Percentiles rank a stretch among this genome's conserved stretches.
Evolutionary conservation across 2,113 vertebrate genomes (phyloP).

Genomic region (Piprites chloris): DNA sequence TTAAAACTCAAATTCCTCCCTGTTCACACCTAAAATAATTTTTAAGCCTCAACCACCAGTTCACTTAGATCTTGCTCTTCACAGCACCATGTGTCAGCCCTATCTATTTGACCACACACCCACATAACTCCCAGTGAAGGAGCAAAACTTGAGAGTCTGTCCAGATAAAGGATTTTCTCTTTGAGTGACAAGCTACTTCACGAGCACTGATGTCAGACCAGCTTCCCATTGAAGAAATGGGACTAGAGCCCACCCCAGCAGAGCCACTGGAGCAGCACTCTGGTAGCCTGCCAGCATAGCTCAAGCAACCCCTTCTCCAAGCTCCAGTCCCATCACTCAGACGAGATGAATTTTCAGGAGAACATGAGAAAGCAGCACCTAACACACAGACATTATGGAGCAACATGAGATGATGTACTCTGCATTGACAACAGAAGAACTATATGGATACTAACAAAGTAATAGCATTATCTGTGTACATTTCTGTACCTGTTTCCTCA

Average conservation of each 20-base stretch:
- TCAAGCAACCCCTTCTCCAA: neutral
- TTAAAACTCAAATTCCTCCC: neutral
- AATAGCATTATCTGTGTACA: neutral
- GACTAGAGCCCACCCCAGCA: neutral
- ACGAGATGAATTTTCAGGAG: neutral
- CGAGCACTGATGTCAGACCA: neutral
- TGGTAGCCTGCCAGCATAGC: neutral
- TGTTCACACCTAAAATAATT: neutral
- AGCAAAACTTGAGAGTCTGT: neutral
- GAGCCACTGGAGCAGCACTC: neutral
- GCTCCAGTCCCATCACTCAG: neutral
- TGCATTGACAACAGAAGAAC: neutral
- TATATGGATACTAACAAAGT: neutral
- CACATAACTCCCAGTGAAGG: neutral
- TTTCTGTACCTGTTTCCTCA: neutral
- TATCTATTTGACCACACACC: neutral
- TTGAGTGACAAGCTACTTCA: neutral
- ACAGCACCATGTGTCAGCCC: neutral
- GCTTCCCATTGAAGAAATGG: neutral
- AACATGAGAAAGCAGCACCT: neutral
- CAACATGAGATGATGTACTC: neutral
- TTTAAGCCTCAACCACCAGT: neutral
- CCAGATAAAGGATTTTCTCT: neutral
- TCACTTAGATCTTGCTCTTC: neutral
- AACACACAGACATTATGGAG: neutral